These are phyloP conservation scores for Drosophila barbarae DNA, from an alignment of 2,888 invertebrate species.

Conservation along the genomic window DNA sequence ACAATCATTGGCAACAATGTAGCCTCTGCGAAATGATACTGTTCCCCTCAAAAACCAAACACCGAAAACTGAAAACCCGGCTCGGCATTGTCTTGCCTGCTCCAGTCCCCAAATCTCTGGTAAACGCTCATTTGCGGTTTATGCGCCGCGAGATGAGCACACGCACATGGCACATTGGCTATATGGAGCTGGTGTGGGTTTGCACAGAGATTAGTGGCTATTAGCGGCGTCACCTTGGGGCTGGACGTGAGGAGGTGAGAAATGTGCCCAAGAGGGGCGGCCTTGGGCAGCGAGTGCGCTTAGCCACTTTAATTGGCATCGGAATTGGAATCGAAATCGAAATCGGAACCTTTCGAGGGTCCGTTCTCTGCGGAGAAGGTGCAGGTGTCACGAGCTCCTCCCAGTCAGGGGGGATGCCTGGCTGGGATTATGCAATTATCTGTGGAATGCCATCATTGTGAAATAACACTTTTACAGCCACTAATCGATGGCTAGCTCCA, in stretches of 20 bases:
- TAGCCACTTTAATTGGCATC: constrained; percentile 38
- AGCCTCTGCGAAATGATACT: constrained; percentile 30
- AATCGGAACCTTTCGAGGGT: constrained; percentile 2
- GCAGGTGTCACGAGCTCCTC: constrained; percentile 10
- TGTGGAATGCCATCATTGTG: constrained; percentile 20
- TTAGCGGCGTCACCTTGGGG: constrained; percentile 55
- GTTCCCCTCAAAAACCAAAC: constrained; percentile 1
- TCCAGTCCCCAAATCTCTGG: constrained; percentile 17
- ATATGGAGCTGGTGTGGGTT: constrained; percentile 45
- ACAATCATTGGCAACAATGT: constrained; percentile 26
- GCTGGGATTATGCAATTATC: constrained; percentile 21
- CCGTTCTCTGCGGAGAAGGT: neutral
- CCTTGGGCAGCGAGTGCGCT: constrained; percentile 41
- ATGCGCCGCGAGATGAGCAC: constrained; percentile 37
- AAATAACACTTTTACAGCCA: constrained; percentile 15
- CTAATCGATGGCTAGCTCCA: constrained; percentile 16
- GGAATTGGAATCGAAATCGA: constrained; percentile 7
- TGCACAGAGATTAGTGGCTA: constrained; percentile 62
- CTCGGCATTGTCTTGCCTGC: constrained; percentile 18
- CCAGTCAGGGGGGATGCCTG: neutral
- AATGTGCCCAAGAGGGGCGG: constrained; percentile 35
- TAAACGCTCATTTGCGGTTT: constrained; percentile 51
- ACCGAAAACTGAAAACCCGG: constrained; percentile 5
- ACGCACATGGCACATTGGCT: constrained; percentile 20
- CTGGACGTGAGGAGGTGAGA: constrained; percentile 37